A percentile compares a stretch with the other conserved stretches of the same genome.
Evolutionary conservation across 2,797 vertebrate species (phyloP).

Genomic region (Artibeus lituratus): DNA sequence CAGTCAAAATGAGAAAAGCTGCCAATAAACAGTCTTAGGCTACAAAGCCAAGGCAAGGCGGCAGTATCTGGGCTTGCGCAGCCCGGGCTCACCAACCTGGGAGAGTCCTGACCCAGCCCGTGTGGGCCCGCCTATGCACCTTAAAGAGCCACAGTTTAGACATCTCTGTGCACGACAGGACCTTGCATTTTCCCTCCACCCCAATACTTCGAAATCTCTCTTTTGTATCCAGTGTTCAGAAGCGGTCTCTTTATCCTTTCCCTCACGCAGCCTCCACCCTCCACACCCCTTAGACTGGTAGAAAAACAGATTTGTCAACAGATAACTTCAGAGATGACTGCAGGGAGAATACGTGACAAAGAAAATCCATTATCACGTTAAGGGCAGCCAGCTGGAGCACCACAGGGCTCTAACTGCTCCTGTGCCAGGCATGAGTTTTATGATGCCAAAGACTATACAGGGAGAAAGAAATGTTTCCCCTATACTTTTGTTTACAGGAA

Average conservation of each 20-base stretch:
- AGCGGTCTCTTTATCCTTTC: background rate
- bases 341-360: background rate
- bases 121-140: fast-evolving
- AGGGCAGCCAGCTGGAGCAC: background rate
- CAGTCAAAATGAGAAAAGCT: background rate
- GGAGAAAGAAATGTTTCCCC: background rate
- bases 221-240: background rate
- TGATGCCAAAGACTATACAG: background rate
- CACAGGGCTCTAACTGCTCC: background rate
- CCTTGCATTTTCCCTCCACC: background rate
- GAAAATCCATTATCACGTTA: background rate
- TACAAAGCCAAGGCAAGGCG: background rate
- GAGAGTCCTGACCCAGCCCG: background rate
- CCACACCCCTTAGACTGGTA: background rate
- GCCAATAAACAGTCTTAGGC: background rate
- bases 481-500: background rate
- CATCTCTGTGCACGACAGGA: background rate
- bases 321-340: background rate
- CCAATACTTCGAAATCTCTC: background rate
- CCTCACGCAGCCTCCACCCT: background rate
- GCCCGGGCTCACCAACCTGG: background rate
- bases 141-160: background rate
- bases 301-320: background rate
- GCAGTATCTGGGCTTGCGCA: background rate
- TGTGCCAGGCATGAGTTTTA: background rate